Base-by-base conservation (phyloP, 2,113 vertebrate genomes). In the Pica pica region DNA sequence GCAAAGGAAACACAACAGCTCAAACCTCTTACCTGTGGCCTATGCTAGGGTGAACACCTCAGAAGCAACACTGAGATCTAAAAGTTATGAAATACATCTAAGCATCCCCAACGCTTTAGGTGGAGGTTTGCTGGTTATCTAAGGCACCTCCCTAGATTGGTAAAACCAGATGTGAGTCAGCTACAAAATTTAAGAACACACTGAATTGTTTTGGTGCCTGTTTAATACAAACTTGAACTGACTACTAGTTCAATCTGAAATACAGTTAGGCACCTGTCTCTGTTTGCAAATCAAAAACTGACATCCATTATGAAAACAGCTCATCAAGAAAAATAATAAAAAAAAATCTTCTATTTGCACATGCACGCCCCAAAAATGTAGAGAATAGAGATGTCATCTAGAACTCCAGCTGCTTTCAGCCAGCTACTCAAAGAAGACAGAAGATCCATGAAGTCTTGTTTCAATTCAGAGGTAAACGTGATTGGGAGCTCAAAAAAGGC, bases 331-430 rank as follows among this genome's bases (percentile, higher is more conserved):
- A 0, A 33, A 11, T 42, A 21, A 63, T 42, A 47, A 42, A 47
- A 57, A 52, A 57, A 60, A 53, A 42, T 3, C 35, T 44, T 69
- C 26, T 63, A 68, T 49, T 57, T 44, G 24, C 24, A 79, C 7
- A 4, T 16, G 2, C 17, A 16, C 15, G 17, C 1, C 13, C 8
- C 1, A 1, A 46, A 76, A 85, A 73, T 2, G 22, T 13, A 35
- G 10, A 88, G 5, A 76, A 52, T 1, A 52, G 5, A 69, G 7
- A 16, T 44, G 11, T 4, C 27, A 83, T 30, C 42, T 49, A 46
- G 65, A 90, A 89, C 26, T 26, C 46, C 21, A 83, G n/a, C 18
- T 83, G 55, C 37, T 65, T 65, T 53, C 55, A 83, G 10, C 19
- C 47, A 64, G 27, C 26, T 64, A 27, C 49, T 79, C 27, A 75